phyloP scores from a whole-genome alignment of 2,888 invertebrate species.

The Euzetes globulus region DNA sequence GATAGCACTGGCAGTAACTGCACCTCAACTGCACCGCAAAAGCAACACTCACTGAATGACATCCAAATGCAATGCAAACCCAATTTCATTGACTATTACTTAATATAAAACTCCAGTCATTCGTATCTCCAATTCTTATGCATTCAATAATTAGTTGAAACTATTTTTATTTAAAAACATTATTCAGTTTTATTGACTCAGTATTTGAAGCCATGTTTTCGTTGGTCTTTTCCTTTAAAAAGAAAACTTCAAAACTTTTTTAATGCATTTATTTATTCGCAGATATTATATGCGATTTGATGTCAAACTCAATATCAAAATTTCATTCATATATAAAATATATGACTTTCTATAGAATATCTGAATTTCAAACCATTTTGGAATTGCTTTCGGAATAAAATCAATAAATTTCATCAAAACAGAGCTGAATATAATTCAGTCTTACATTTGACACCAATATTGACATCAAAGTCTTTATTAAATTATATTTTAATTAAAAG shows the following conservation, averaged over 20 bases:
- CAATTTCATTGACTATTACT: too few species aligned
- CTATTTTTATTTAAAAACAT: neutral
- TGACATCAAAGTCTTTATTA: neutral
- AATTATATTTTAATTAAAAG: neutral
- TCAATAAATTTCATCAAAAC: neutral
- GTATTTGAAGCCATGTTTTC: too few species aligned
- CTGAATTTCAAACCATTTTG: neutral
- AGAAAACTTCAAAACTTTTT: too few species aligned
- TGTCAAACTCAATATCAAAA: neutral
- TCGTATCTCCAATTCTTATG: too few species aligned
- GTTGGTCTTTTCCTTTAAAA: too few species aligned
- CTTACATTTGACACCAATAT: neutral
- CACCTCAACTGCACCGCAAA: too few species aligned
- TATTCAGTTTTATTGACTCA: neutral
- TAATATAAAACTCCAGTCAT: too few species aligned
- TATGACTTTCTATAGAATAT: constrained; percentile 11
- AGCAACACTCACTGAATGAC: neutral
- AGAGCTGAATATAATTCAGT: too few species aligned
- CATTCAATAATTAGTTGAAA: too few species aligned
- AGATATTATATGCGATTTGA: constrained; percentile 19
- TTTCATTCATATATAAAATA: neutral
- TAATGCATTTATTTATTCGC: neutral
- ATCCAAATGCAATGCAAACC: too few species aligned
- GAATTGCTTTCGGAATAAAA: neutral
- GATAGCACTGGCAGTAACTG: neutral